These are phyloP conservation scores for Sinopyrophorus schimmeli DNA, from an alignment of 2,888 invertebrate genomes.

Conservation along the genomic window DNA sequence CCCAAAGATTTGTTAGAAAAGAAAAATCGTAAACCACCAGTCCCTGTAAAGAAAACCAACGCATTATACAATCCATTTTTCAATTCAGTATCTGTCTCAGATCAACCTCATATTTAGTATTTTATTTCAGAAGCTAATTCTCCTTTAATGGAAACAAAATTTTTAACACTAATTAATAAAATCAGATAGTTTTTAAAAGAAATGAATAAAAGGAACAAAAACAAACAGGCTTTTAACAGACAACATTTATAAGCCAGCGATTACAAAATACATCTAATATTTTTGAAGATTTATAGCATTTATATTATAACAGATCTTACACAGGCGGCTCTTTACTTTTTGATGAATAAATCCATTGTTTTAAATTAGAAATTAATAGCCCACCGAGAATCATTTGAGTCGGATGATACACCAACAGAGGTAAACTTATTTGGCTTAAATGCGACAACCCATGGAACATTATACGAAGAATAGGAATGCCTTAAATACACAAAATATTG, in stretches of 20 bases:
- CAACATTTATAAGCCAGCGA: slow-evolving; percentile 5
- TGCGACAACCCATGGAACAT: slow-evolving; percentile 59
- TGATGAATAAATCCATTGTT: slow-evolving; percentile 52
- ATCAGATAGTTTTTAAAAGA: too few relatives aligned
- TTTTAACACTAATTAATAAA: too few relatives aligned
- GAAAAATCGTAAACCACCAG: slow-evolving; percentile 3
- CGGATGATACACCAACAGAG: slow-evolving; percentile 58
- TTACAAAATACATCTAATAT: slow-evolving; percentile 15
- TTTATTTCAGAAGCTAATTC: too few relatives aligned
- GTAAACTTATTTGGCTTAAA: slow-evolving; percentile 57
- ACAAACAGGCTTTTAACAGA: not conserved
- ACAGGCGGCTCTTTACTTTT: slow-evolving; percentile 34
- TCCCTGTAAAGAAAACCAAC: slow-evolving; percentile 1
- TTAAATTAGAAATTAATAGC: slow-evolving; percentile 54
- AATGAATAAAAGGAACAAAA: too few relatives aligned
- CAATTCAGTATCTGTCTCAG: too few relatives aligned
- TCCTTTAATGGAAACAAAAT: too few relatives aligned
- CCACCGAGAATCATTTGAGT: slow-evolving; percentile 59
- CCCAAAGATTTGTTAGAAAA: slow-evolving; percentile 28
- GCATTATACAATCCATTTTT: too few relatives aligned
- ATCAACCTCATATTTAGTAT: too few relatives aligned
- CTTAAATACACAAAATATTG: slow-evolving; percentile 46
- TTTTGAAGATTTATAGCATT: not conserved
- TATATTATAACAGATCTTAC: slow-evolving; percentile 3
- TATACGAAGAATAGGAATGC: slow-evolving; percentile 57